Evolutionary conservation across 2,888 invertebrate genomes (phyloP).

Genomic region (Leptinotarsa peninsularis): DNA sequence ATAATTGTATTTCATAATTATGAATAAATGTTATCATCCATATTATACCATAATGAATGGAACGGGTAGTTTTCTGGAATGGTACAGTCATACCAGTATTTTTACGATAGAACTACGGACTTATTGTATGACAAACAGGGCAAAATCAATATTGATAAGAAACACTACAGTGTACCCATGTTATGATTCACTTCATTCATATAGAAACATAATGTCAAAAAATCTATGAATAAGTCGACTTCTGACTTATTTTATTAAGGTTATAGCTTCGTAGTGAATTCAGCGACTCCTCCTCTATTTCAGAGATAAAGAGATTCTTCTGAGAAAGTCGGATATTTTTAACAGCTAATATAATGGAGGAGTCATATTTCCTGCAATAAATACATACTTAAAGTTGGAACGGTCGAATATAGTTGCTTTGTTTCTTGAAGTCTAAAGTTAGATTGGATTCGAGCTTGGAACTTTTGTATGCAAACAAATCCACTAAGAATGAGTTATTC

Average conservation of each 20-base stretch:
- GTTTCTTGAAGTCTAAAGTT: conserved; percentile 23
- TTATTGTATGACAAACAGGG: too few relatives aligned
- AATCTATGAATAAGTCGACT: too few relatives aligned
- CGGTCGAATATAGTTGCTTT: conserved; percentile 20
- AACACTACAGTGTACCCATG: too few relatives aligned
- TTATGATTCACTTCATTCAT: too few relatives aligned
- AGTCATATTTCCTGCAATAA: conserved; percentile 20
- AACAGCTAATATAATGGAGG: conserved; percentile 4
- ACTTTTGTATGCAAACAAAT: not conserved
- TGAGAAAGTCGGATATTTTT: conserved; percentile 20
- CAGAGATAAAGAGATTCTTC: conserved; percentile 23
- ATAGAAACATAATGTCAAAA: too few relatives aligned
- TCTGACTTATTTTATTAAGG: not conserved
- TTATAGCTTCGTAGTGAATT: not conserved
- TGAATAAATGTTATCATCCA: too few relatives aligned
- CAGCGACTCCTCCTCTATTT: conserved; percentile 7
- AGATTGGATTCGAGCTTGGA: conserved; percentile 4
- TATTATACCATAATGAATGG: too few relatives aligned
- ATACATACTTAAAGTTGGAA: conserved; percentile 15
- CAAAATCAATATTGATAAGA: too few relatives aligned
- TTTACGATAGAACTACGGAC: too few relatives aligned
- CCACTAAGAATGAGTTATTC: not conserved
- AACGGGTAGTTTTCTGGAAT: too few relatives aligned
- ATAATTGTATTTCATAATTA: too few relatives aligned
- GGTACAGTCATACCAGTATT: too few relatives aligned